Percentiles rank a stretch among this genome's conserved stretches.
phyloP scores from a whole-genome alignment of 2,797 vertebrate species.

The Sandelia bainsii region DNA sequence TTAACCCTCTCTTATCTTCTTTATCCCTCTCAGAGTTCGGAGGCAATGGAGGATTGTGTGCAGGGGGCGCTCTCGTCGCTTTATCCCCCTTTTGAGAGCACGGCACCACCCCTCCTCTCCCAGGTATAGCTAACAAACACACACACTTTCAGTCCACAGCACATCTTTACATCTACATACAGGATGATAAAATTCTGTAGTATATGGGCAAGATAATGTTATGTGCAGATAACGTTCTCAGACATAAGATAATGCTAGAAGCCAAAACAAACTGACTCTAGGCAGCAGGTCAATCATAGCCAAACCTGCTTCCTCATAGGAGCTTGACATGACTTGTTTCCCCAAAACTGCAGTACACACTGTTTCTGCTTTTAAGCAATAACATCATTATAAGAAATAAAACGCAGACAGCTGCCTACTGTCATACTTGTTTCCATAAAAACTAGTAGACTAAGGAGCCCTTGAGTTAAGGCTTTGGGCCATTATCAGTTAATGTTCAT shows the following conservation, averaged over 20 bases:
- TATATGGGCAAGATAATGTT: constrained; percentile 8
- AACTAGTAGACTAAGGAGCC: background rate
- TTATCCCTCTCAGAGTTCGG: constrained; percentile 85
- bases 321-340: constrained; percentile 10
- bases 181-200: constrained; percentile 12
- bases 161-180: constrained; percentile 10
- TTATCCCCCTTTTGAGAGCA: constrained; percentile 94
- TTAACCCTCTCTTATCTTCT: constrained; percentile 56
- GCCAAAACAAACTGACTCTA: constrained; percentile 48
- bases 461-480: background rate
- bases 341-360: background rate
- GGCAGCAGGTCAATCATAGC: constrained; percentile 31
- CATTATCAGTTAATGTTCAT: background rate
- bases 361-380: constrained; percentile 4
- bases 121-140: constrained; percentile 78
- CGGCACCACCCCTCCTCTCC: constrained; percentile 91
- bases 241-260: constrained; percentile 31
- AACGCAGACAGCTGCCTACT: background rate
- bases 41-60: constrained; percentile 94
- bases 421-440: background rate
- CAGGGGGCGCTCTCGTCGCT: constrained; percentile 93
- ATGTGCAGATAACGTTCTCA: constrained; percentile 27
- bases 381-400: constrained; percentile 2
- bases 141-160: background rate
- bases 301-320: constrained; percentile 29